Evolutionary conservation across 53 echinoderm and acorn worm species (phyloP), one percentile per base, ranked within the genome.

Genomic region (Patiria pectinifera): DNA sequence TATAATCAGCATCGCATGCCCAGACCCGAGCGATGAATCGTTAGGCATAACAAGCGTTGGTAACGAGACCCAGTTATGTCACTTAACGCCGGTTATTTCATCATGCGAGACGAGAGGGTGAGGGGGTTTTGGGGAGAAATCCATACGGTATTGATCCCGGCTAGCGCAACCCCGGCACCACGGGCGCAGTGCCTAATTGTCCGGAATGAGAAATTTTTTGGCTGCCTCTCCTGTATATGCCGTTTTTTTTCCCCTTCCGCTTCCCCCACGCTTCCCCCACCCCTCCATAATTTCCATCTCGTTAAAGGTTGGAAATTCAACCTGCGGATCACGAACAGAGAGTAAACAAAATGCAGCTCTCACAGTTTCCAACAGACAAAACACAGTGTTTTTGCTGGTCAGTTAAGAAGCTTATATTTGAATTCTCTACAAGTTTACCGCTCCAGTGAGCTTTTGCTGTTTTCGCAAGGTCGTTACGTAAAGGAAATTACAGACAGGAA

Each of bases 41-140:
- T 81, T 90, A 90, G 90, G 90, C 90, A 90, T 69, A 90, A 90
- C 90, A 90, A 90, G 90, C 59, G 48, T 81, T 90, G 21, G 90
- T 90, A 90, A 90, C 90, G 90, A 90, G 90, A 90, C 90, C 90
- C 90, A 90, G 90, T 90, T 90, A 90, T 90, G 90, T 90, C 90
- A 90, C 90, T 90, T 90, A 90, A 90, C 90, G 80, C 80, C 69
- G 81, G 90, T 90, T 90, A 90, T 90, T 90, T 90, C 90, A 90
- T 81, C 90, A 81, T 62, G 90, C 80, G 49, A 53, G 90, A 62
- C 35, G 78, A 90, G 69, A 23, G 82, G 62, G 81, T 86, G 62
- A 13, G 66, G 66, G 66, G 19, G 35, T 35, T 35, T 35, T 35
- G 35, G 60, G 19, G 66, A 66, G 66, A 15, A 92, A 92, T 92